phyloP scores from a whole-genome alignment of 2,797 vertebrate genomes.

The Apogon hyalosoma region DNA sequence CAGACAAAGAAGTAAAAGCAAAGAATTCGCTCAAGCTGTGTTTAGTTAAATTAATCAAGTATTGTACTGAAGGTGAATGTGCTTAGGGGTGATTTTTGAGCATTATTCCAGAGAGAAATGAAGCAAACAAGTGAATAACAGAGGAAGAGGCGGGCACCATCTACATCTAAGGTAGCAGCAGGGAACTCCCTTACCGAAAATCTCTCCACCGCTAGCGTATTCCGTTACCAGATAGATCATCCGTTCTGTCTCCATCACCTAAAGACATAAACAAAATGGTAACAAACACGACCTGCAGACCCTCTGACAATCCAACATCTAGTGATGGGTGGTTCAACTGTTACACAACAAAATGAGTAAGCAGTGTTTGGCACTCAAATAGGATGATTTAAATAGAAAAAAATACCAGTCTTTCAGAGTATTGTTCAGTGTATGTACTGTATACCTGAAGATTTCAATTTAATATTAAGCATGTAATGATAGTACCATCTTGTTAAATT shows the following conservation, averaged over 20 bases:
- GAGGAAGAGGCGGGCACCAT: not conserved
- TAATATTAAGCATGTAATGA: not conserved
- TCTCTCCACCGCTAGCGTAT: slow-evolving; percentile 97
- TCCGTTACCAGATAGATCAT: slow-evolving; percentile 99
- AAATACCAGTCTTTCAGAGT: slow-evolving; percentile 21
- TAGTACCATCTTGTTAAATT: not conserved
- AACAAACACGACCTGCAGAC: slow-evolving; percentile 22
- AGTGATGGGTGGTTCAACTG: slow-evolving; percentile 28
- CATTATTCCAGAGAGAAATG: too few species aligned
- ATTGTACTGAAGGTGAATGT: not conserved
- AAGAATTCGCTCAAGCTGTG: not conserved
- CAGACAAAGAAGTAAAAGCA: not conserved
- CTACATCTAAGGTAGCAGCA: not conserved
- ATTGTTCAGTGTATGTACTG: not conserved
- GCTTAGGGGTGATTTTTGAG: not conserved
- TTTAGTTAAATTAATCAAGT: not conserved
- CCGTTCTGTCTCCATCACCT: slow-evolving; percentile 99
- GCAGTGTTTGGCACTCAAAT: slow-evolving; percentile 40
- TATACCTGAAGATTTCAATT: not conserved
- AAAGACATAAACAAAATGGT: slow-evolving; percentile 61
- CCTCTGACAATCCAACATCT: slow-evolving; percentile 28
- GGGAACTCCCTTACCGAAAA: slow-evolving; percentile 91
- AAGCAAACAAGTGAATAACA: not conserved
- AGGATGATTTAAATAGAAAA: slow-evolving; percentile 38
- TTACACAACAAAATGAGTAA: slow-evolving; percentile 65